Evolutionary conservation across 2,797 vertebrate species (phyloP).

Genomic region (Caiman crocodilus): DNA sequence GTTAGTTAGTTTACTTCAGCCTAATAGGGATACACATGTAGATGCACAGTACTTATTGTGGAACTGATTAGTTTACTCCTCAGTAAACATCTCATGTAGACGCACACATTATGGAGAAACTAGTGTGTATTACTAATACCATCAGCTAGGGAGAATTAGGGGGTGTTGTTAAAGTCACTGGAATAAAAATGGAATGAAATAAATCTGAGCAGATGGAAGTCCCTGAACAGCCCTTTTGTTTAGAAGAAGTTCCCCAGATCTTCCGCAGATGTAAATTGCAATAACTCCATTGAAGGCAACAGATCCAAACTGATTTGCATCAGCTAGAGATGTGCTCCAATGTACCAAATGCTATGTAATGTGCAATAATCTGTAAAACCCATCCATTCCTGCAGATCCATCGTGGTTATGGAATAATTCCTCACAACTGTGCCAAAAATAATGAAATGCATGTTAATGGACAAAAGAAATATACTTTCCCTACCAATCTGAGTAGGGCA

Average conservation of each 20-base stretch:
- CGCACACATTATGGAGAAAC: too few relatives aligned
- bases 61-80: too few relatives aligned
- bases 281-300: not conserved
- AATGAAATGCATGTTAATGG: not conserved
- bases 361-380: conserved; percentile 11
- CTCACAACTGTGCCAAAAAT: not conserved
- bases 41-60: too few relatives aligned
- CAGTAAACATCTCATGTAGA: too few relatives aligned
- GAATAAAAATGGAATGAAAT: not conserved
- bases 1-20: too few relatives aligned
- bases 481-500: not conserved
- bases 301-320: not conserved
- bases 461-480: not conserved
- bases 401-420: not conserved
- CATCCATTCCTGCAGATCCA: not conserved
- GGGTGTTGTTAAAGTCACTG: not conserved
- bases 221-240: not conserved
- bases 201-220: not conserved
- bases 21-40: too few relatives aligned
- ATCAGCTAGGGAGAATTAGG: not conserved
- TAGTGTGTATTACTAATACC: not conserved
- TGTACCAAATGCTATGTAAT: not conserved
- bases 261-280: not conserved
- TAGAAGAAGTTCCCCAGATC: not conserved
- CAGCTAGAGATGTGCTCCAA: not conserved